phyloP scores from a whole-genome alignment of 30 jellyfish, hydroid and myxozoan genomes.

The Haliclystus octoradiatus region DNA sequence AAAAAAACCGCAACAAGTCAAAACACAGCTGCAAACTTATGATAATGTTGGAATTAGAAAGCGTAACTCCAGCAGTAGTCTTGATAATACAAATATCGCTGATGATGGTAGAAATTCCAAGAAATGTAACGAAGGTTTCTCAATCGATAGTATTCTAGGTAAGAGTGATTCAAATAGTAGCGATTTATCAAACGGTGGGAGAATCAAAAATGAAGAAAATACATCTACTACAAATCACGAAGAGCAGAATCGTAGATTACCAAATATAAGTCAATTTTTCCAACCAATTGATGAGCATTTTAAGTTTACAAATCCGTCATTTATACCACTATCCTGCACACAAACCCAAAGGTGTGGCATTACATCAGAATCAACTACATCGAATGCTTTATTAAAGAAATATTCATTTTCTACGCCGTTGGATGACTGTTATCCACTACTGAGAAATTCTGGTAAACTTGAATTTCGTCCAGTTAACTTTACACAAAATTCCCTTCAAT shows the following conservation, averaged over 20 bases:
- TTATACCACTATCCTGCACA: not conserved
- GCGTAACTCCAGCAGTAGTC: not conserved
- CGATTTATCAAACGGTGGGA: not conserved
- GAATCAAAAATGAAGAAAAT: too few species aligned
- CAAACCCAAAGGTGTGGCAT: not conserved
- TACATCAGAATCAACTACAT: not conserved
- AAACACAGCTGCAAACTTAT: not conserved
- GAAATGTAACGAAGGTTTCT: not conserved
- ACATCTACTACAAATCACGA: conserved; percentile 1
- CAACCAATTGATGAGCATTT: conserved; percentile 58
- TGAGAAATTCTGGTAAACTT: conserved; percentile 59
- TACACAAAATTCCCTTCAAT: not conserved
- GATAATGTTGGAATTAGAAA: too few species aligned
- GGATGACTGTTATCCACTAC: conserved; percentile 43
- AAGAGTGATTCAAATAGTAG: not conserved
- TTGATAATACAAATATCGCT: not conserved
- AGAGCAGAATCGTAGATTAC: conserved; percentile 25
- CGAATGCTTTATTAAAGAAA: conserved; percentile 4
- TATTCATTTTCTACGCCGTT: conserved; percentile 30
- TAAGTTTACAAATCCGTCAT: conserved; percentile 21
- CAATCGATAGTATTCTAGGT: not conserved
- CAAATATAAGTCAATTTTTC: conserved; percentile 69
- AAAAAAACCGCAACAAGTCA: not conserved
- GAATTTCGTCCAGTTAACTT: conserved; percentile 45
- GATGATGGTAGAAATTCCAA: not conserved